Percentiles rank a stretch among this genome's conserved stretches.
Evolutionary conservation across 2,797 vertebrate genomes (phyloP).

Genomic region (Anniella stebbinsi): DNA sequence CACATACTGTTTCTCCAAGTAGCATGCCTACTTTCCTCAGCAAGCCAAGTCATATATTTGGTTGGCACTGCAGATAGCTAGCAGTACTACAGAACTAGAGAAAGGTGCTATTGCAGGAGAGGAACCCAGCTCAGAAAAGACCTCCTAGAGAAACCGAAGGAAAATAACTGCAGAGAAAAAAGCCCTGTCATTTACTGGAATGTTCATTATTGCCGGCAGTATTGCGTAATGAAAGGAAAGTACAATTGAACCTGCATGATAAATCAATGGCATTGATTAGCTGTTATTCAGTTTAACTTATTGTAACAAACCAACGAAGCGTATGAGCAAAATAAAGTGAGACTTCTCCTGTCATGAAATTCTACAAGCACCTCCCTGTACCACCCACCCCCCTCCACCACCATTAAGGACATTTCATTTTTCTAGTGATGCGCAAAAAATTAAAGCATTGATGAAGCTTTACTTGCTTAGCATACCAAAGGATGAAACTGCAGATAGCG

Average conservation of each 20-base stretch:
- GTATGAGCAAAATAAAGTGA: slow-evolving; percentile 35
- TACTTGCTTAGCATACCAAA: slow-evolving; percentile 68
- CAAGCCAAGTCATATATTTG: not conserved
- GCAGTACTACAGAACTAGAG: not conserved
- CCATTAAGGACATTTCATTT: slow-evolving; percentile 54
- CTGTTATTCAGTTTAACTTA: slow-evolving; percentile 52
- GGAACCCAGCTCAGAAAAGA: not conserved
- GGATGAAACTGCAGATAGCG: slow-evolving; percentile 64
- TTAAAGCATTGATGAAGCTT: slow-evolving; percentile 58
- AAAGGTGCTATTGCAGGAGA: not conserved
- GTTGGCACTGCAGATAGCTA: not conserved
- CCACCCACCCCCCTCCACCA: not conserved
- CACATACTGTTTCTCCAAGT: too few relatives aligned
- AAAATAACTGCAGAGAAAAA: not conserved
- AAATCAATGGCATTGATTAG: slow-evolving; percentile 51
- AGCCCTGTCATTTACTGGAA: slow-evolving; percentile 3
- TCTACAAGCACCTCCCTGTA: slow-evolving; percentile 43
- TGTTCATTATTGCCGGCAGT: not conserved
- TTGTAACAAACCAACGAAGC: slow-evolving; percentile 46
- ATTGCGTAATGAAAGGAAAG: slow-evolving; percentile 31
- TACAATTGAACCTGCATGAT: slow-evolving; percentile 46
- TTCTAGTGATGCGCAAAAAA: slow-evolving; percentile 19
- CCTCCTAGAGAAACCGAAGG: not conserved
- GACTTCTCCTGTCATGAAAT: slow-evolving; percentile 41
- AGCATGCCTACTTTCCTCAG: not conserved